Base-by-base conservation (phyloP, 2,888 invertebrate species). In the Odontomyia ornata region DNA sequence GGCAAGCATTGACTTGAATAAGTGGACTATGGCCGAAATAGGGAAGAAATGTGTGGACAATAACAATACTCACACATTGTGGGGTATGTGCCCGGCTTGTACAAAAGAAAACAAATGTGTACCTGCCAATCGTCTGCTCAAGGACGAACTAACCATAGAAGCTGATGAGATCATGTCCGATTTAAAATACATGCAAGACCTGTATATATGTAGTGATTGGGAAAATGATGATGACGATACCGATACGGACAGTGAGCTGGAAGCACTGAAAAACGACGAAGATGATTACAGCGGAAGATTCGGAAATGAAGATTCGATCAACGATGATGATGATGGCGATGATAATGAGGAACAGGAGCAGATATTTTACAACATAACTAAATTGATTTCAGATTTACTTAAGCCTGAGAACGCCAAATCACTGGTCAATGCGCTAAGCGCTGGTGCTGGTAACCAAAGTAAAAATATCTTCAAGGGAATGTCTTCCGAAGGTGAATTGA, bases 141-240 rank as follows among this genome's bases (percentile, higher is more conserved):
- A 83, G 76, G 84, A 83, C 75, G 85, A 85, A 80, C 79, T 85
- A 0, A 79, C 81, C 76, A 75, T 82, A 28, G 85, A 85, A 79
- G 85, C 82, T 15, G 85, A 85, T 80, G 83, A 85, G 79, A 84
- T 85, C 57, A 85, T 85, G 84, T 83, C 83, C 9, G 84, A 84
- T 79, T 77, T 84, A 5, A 83, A 82, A 62, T 83, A 82, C 76
- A 84, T 85, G 83, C 84, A 85, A 80, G 83, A 84, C 79, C 80
- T 84, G 52, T 85, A 84, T 71, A 84, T 85, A 78, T 83, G 83
- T 9, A 81, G 82, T 43, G 80, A 80, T 52, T 77, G 80, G 76
- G 80, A 78, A 75, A 77, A 77, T n/a, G 81, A 80, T 47, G 80
- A 76, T 9, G 77, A 78, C 11, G 76, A 75, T 0, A 71, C 46